Evolutionary conservation across 2,797 vertebrate genomes (phyloP), one percentile per base, ranked within the genome.

Genomic region (Benthosema pterotum): DNA sequence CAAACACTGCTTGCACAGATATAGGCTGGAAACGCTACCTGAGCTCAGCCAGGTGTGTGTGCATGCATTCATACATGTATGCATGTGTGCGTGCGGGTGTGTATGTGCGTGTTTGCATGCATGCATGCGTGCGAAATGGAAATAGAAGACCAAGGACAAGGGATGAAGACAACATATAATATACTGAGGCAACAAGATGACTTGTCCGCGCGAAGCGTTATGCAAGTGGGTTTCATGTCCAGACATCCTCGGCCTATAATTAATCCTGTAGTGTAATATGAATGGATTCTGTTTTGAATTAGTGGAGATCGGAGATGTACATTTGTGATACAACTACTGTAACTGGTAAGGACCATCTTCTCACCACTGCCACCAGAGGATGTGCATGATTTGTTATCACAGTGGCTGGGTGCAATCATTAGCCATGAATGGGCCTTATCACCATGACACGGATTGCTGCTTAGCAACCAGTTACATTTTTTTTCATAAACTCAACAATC

Each of bases 1-100:
- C 63, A 59, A 4, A 42, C 47, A 47, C 63, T 63, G 60, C 60
- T 75, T 53, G 62, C 57, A 52, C 62, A 68, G 73, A 78, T 25
- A 25, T 71, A 72, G 69, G 43, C 49, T 62, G 77, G 76, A 16
- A 60, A 56, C 48, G 66, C 16, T 8, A 59, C 22, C 56, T 69
- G 61, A 42, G 63, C 67, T 72, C 42, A 17, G 66, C 22, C 19
- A 4, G 2, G 19, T 4, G 19, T 22, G 19, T 4, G 19, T 22
- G 46, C 49, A 11, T 42, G 11, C 18, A 18, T 5, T 16, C 51
- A 48, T 11, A 16, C 50, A 16, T 50, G 42, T 46, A 18, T 42
- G 16, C 42, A 18, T 42, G 32, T 32, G 52, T 47, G 28, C 22
- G 53, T 51, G 18, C 49, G 1, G n/a, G 1, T 52, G 6, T 15